Conservation (phyloP, 2,797 vertebrate genomes). For the Aselliscus stoliczkanus region DNA sequence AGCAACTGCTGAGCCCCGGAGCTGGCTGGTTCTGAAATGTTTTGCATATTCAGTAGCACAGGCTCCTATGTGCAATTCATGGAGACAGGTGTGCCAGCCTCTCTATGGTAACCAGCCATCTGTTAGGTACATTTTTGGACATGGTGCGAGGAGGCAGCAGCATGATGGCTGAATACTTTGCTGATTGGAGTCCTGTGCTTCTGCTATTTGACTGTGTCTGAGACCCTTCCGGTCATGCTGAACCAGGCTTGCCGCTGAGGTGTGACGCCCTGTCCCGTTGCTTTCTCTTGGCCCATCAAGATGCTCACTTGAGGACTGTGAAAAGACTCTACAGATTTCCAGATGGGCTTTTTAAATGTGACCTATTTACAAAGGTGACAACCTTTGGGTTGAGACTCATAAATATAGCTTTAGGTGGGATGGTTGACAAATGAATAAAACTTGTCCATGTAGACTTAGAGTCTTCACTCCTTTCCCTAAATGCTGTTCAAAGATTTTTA, state of each 20-base stretch:
- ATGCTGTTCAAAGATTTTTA: not conserved
- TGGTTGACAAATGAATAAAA: not conserved
- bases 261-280: not conserved
- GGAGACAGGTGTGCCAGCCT: not conserved
- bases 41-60: not conserved
- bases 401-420: not conserved
- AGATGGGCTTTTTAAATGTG: not conserved
- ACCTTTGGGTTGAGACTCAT: not conserved
- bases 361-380: not conserved
- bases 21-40: not conserved
- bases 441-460: not conserved
- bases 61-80: not conserved
- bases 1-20: not conserved
- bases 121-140: slow-evolving; percentile 19
- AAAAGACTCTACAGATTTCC: not conserved
- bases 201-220: not conserved
- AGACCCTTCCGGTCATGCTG: not conserved
- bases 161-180: not conserved
- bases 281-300: not conserved
- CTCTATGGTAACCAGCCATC: not conserved
- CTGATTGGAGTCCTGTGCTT: not conserved
- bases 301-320: not conserved
- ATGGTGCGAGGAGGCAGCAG: not conserved
- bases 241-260: not conserved
- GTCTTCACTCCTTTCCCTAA: not conserved